These are phyloP conservation scores for Morpho achilles DNA, from an alignment of 2,888 invertebrate species.

Conservation along the genomic window DNA sequence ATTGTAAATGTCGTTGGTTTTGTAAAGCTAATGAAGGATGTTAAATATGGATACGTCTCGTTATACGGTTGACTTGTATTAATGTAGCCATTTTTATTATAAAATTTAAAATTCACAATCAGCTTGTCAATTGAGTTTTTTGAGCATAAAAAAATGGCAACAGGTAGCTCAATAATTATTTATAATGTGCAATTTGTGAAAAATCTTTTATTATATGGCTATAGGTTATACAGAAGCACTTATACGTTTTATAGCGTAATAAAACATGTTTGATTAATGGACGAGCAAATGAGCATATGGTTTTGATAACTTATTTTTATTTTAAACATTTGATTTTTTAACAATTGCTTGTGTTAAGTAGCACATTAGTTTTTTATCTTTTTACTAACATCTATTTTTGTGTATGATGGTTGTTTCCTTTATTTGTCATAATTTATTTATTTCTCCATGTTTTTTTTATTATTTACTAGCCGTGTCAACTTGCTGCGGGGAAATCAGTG, in stretches of 20 bases:
- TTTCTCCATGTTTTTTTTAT: too few species aligned
- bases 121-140: slow-evolving; percentile 17
- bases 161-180: slow-evolving; percentile 22
- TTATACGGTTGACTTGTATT: slow-evolving; percentile 23
- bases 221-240: slow-evolving; percentile 13
- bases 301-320: too few species aligned
- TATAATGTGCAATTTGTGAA: slow-evolving; percentile 17
- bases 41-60: slow-evolving; percentile 34
- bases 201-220: slow-evolving; percentile 6
- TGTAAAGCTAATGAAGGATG: slow-evolving; percentile 66
- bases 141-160: slow-evolving; percentile 12
- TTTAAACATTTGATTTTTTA: too few species aligned
- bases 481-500: too few species aligned
- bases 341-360: too few species aligned
- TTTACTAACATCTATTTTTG: too few species aligned
- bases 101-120: slow-evolving; percentile 18
- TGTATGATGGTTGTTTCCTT: too few species aligned
- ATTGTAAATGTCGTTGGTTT: slow-evolving; percentile 73
- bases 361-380: too few species aligned
- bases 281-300: slow-evolving; percentile 5
- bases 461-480: too few species aligned
- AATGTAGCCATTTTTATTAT: slow-evolving; percentile 20
- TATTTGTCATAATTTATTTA: too few species aligned
- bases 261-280: slow-evolving; percentile 7
- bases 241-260: slow-evolving; percentile 4